Conservation (phyloP, 2,888 invertebrate genomes). For the Cotesia congregata region DNA sequence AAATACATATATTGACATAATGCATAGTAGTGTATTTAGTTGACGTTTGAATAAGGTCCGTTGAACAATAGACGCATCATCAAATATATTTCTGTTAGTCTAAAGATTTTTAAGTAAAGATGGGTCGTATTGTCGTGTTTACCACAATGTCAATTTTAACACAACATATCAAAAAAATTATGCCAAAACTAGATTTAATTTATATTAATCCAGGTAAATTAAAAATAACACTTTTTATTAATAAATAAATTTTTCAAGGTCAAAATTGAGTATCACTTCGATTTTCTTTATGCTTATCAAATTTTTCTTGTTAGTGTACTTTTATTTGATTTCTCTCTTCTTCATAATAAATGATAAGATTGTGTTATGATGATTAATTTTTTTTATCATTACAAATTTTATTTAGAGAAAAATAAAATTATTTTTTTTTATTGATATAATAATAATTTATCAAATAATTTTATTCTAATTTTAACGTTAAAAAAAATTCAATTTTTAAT, state of each 20-base stretch:
- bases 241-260: neutral
- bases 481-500: neutral
- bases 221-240: neutral
- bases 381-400: neutral
- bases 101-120: neutral
- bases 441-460: neutral
- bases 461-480: neutral
- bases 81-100: neutral
- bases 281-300: neutral
- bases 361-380: neutral
- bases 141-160: conserved; percentile 60
- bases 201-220: conserved; percentile 60
- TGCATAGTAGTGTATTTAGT: neutral
- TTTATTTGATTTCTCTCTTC: neutral
- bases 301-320: neutral
- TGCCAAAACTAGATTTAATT: conserved; percentile 59
- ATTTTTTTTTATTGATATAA: neutral
- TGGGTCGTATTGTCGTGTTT: conserved; percentile 53
- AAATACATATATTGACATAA: neutral
- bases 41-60: neutral
- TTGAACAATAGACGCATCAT: neutral
- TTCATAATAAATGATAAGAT: neutral
- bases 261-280: neutral
- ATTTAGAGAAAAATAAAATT: neutral
- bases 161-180: conserved; percentile 54